Evolutionary conservation across 2,113 vertebrate species (phyloP), one percentile per base, ranked within the genome.

Genomic region (Vulpes vulpes): DNA sequence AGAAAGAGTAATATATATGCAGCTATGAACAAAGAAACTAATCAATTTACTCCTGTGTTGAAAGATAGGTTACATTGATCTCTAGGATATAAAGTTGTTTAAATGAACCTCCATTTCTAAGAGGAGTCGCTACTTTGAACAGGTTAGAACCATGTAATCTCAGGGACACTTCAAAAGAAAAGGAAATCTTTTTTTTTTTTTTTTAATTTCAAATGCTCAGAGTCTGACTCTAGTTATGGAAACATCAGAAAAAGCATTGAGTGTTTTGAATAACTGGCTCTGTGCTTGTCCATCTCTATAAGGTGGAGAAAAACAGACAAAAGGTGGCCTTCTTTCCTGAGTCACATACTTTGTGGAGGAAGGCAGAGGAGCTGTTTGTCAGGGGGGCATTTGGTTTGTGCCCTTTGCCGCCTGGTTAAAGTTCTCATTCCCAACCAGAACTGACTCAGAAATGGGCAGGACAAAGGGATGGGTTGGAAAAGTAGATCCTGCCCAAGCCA

Each of bases 1-100:
- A 83, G 62, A 79, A 65, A 59, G 32, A 84, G 83, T 35, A 65
- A 57, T 19, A 27, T 89, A 20, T 49, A 49, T 83, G 10, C 43
- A 83, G 25, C 38, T 82, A 8, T 53, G 53, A 60, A 62, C 57
- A 76, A 74, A 59, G 49, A 87, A 38, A 62, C 43, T 76, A 2
- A 38, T 71, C 3, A n/a, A 27, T 95, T 16, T 53, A 11, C 38
- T 89, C 30, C 38, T 64, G 9, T 71, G 49, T 76, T 76, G 49
- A 84, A 78, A 69, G 35, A n/a, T 53, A 95, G 53, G 17, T 81
- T 94, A 38, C 27, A 2, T 20, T 30, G 22, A 17, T 76, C 62
- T 95, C 74, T 90, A 57, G 59, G 74, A 94, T 85, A 59, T 80
- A 38, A 84, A 67, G 55, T 87, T 30, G 49, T 69, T 69, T 74